Evolutionary conservation across 2,113 vertebrate species (phyloP).

Genomic region (Ailurus styani): DNA sequence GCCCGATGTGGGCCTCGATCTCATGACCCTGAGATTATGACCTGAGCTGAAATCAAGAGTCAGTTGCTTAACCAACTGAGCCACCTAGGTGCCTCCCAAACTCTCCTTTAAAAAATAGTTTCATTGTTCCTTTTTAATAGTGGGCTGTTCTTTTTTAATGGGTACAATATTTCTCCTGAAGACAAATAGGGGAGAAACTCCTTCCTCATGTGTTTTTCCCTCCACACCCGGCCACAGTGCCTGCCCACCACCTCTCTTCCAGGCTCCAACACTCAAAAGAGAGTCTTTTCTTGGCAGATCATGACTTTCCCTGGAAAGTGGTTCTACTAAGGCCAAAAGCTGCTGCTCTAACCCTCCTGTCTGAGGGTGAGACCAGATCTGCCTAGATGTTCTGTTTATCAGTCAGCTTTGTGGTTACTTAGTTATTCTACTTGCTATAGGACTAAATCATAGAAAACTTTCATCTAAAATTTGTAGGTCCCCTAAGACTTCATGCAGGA

Average conservation of each 20-base stretch:
- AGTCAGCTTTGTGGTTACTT: not conserved
- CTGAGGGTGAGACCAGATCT: not conserved
- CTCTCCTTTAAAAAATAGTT: not conserved
- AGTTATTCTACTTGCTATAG: not conserved
- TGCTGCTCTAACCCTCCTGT: not conserved
- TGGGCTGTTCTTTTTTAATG: not conserved
- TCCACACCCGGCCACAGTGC: not conserved
- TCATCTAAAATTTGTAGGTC: not conserved
- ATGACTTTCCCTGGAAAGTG: not conserved
- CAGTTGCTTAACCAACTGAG: not conserved
- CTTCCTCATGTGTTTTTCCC: not conserved
- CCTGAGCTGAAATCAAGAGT: not conserved
- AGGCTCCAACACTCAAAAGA: not conserved
- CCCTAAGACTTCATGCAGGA: not conserved
- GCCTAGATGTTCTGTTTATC: not conserved
- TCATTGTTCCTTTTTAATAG: not conserved
- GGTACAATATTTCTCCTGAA: not conserved
- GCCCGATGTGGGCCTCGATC: not conserved
- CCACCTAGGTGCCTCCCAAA: not conserved
- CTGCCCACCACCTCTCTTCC: fast-evolving
- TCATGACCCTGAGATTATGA: not conserved
- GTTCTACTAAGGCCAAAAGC: no score
- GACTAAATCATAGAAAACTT: not conserved
- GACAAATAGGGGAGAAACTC: not conserved
- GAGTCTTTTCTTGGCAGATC: not conserved